Base-by-base conservation (phyloP, 2,113 vertebrate species). In the Eptesicus fuscus region DNA sequence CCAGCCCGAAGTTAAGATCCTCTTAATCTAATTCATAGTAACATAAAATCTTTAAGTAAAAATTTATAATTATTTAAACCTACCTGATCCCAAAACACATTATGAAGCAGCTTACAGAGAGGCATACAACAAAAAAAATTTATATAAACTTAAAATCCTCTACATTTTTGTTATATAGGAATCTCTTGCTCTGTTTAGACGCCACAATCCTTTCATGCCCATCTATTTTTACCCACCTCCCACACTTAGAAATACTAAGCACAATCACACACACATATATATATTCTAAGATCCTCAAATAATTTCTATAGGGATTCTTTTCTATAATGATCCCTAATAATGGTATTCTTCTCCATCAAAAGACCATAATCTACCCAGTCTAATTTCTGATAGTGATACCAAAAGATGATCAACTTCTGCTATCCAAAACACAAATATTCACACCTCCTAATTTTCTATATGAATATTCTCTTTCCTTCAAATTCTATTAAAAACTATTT, bases 1-100 rank as follows among this genome's bases (percentile, higher is more conserved):
- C 22, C 9, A 44, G 11, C 53, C 37, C 89, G 47, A 91, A 77
- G 23, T 37, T 87, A 61, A 7, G 1, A 42, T 90, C 35, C 92
- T 93, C 10, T 90, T 73, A 91, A 85, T 5, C 61, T 86, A 51
- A 93, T 73, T 83, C 82, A 37, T 0, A 88, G 44, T 32, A 94
- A 91, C 9, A 83, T 25, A 88, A 91, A 93, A 89, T 90, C 35
- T 80, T 88, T 71, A 77, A 63, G 16, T 63, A 92, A 79, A 95
- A 70, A 1, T 18, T 83, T 69, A n/a, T 71, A 86, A 80, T 76
- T 49, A 80, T 35, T 90, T 87, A 94, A 95, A 82, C 25, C 40
- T 73, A 95, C 16, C 61, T 77, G 63, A 83, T 80, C 37, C 28
- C 7, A 53, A 47, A 63, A 56, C 71, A 79, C 30, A 94, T n/a